These are phyloP conservation scores for Thunnus albacares DNA, from an alignment of 2,797 vertebrate genomes.

Conservation along the genomic window DNA sequence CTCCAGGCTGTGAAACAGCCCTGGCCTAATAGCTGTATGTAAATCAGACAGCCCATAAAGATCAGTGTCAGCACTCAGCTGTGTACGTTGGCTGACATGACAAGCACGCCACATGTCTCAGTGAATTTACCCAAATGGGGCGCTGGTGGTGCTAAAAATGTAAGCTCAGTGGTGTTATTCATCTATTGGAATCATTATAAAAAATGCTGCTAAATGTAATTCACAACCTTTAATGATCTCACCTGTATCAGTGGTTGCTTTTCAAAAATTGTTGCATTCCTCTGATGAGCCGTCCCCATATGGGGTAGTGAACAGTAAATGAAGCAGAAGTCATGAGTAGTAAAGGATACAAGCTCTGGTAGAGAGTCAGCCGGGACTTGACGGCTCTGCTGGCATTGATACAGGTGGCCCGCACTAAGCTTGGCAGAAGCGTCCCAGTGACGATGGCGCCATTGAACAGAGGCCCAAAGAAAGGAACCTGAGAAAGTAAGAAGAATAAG, in stretches of 20 bases:
- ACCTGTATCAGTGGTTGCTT: background rate
- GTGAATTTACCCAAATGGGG: constrained; percentile 66
- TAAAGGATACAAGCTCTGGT: constrained; percentile 99
- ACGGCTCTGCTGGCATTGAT: constrained; percentile 99
- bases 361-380: constrained; percentile 96
- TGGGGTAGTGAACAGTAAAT: constrained; percentile 29
- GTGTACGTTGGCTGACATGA: constrained; percentile 73
- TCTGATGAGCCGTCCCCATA: background rate
- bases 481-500: constrained; percentile 45
- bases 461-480: constrained; percentile 98
- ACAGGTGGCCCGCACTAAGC: constrained; percentile 95
- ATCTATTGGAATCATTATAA: constrained; percentile 37
- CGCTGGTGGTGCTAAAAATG: constrained; percentile 54
- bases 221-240: constrained; percentile 13
- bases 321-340: constrained; percentile 51
- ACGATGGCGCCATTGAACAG: constrained; percentile 96
- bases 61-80: constrained; percentile 83
- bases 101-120: constrained; percentile 72
- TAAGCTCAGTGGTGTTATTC: constrained; percentile 41
- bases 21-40: constrained; percentile 78
- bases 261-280: constrained; percentile 11
- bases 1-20: constrained; percentile 76
- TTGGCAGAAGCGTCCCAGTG: constrained; percentile 93
- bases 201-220: constrained; percentile 23
- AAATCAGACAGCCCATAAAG: constrained; percentile 82